Conservation (phyloP, 2,888 invertebrate species). For the Acanthococcus lagerstroemiae region DNA sequence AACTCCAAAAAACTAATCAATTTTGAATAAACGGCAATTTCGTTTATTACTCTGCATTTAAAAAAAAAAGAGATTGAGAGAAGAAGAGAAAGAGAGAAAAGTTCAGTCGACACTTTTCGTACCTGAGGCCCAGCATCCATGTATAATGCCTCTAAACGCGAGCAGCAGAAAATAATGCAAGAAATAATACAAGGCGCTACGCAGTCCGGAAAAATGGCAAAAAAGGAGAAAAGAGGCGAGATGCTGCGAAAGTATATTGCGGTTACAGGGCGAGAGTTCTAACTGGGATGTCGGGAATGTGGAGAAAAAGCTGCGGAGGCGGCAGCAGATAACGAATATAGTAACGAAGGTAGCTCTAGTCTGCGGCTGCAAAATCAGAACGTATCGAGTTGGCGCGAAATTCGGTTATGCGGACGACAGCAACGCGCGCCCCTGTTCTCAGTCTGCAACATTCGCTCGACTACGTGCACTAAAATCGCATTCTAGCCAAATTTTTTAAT, state of each 20-base stretch:
- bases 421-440: not conserved
- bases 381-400: slow-evolving; percentile 25
- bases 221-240: not conserved
- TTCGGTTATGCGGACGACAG: slow-evolving; percentile 19
- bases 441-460: not conserved
- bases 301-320: slow-evolving; percentile 14
- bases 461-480: not conserved
- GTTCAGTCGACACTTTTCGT: not conserved
- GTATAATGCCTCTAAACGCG: not conserved
- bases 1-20: not conserved
- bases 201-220: not conserved
- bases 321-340: slow-evolving; percentile 20
- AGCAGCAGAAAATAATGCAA: not conserved
- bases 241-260: slow-evolving; percentile 2
- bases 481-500: not conserved
- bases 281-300: slow-evolving; percentile 10
- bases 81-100: not conserved
- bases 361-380: slow-evolving; percentile 24
- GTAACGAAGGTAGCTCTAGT: slow-evolving; percentile 26
- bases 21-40: not conserved
- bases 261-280: slow-evolving; percentile 10
- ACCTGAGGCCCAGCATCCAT: not conserved
- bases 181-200: not conserved
- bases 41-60: not conserved
- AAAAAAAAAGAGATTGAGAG: not conserved